phyloP scores from a whole-genome alignment of 2,113 vertebrate species.

The Pholis gunnellus region DNA sequence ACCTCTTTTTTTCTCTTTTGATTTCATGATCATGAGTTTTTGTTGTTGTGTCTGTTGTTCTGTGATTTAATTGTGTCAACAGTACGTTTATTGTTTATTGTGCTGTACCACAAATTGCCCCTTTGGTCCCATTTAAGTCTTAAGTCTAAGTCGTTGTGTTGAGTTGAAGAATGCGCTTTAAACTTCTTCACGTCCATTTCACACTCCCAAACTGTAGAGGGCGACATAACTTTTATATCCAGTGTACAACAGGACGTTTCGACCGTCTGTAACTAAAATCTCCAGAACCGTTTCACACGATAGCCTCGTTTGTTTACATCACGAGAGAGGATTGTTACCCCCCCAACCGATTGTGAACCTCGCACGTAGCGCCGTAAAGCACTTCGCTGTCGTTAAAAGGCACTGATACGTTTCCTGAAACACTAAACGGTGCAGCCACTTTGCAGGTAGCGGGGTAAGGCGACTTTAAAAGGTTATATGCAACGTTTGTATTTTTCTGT shows the following conservation, averaged over 20 bases:
- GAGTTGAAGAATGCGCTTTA: background rate
- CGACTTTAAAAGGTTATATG: background rate
- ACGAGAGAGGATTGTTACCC: background rate
- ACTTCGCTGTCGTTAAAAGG: background rate
- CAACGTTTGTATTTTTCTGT: background rate
- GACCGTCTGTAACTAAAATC: background rate
- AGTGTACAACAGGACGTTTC: background rate
- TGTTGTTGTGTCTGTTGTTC: too few species aligned
- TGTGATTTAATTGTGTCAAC: background rate
- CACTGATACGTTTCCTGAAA: background rate
- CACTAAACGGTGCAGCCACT: background rate
- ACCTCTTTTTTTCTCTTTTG: background rate
- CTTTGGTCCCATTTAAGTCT: background rate
- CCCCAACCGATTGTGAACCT: background rate
- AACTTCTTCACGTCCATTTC: background rate
- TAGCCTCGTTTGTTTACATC: rapidly evolving
- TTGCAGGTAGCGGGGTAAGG: background rate
- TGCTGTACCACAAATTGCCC: background rate
- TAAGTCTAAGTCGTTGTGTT: background rate
- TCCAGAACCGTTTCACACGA: background rate
- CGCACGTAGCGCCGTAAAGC: background rate
- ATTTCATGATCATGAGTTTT: too few species aligned
- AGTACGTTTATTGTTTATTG: background rate
- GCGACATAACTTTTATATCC: background rate
- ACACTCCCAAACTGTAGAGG: conserved; percentile 46